Conservation (phyloP, 1,140 invertebrate species). For the Drosophila littoralis region DNA sequence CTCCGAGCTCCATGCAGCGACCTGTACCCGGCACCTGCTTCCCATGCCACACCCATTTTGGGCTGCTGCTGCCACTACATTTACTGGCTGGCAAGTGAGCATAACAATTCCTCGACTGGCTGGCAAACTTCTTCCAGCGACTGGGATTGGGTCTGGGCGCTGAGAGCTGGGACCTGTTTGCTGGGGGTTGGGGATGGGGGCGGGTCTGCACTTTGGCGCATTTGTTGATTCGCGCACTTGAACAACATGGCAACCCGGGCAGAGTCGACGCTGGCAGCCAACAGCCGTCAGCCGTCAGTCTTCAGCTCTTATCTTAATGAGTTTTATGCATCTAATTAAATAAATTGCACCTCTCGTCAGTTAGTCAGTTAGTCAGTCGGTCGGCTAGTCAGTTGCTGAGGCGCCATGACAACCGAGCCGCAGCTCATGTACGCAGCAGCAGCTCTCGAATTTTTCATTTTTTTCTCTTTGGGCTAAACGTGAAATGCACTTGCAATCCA, state of each 20-base stretch:
- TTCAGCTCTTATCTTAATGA: conserved; percentile 81
- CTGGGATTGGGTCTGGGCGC: conserved; percentile 4
- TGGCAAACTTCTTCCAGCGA: conserved; percentile 21
- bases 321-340: conserved; percentile 84
- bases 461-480: conserved; percentile 11
- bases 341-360: conserved; percentile 75
- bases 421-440: conserved; percentile 10
- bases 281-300: conserved; percentile 31
- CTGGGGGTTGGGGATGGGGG: neutral
- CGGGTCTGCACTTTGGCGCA: conserved; percentile 72
- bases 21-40: conserved; percentile 5
- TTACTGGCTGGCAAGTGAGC: conserved; percentile 74
- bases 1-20: conserved; percentile 9
- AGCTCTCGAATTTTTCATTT: conserved; percentile 42
- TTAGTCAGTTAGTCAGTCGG: conserved; percentile 2
- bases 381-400: conserved; percentile 1
- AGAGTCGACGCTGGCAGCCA: no score
- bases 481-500: conserved; percentile 37
- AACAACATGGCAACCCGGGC: conserved; percentile 50
- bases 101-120: conserved; percentile 71
- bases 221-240: conserved; percentile 81
- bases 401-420: conserved; percentile 70
- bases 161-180: neutral
- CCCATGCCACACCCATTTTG: conserved; percentile 11
- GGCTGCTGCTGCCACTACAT: conserved; percentile 58